These are phyloP conservation scores for Acleris laterana DNA, from an alignment of 2,888 invertebrate species.

Conservation along the genomic window DNA sequence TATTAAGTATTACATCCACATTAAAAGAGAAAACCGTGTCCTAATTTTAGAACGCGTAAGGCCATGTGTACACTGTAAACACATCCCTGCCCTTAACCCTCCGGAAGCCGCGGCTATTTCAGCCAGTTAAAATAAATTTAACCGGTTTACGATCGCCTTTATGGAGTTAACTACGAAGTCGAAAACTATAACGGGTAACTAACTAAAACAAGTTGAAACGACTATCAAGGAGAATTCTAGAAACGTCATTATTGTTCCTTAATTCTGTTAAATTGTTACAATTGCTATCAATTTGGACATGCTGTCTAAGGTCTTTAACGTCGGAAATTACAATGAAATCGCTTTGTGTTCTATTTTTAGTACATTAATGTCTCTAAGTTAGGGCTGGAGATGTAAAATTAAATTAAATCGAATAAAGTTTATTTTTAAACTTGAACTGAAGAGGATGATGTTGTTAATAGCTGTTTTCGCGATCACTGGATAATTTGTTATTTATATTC, in stretches of 20 bases:
- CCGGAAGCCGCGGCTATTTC: slow-evolving; percentile 65
- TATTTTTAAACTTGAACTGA: too few species aligned
- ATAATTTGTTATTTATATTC: too few species aligned
- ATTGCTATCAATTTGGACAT: too few species aligned
- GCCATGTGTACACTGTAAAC: slow-evolving; percentile 35
- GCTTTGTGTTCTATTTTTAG: too few species aligned
- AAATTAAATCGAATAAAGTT: too few species aligned
- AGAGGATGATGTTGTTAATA: too few species aligned
- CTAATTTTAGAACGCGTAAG: slow-evolving; percentile 29
- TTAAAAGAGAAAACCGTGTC: not conserved
- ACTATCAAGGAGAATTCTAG: not conserved
- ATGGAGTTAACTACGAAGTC: slow-evolving; percentile 18
- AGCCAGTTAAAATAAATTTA: slow-evolving; percentile 72
- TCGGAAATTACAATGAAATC: too few species aligned
- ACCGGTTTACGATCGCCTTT: slow-evolving; percentile 38
- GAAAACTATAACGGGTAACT: slow-evolving; percentile 19
- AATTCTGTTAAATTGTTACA: too few species aligned
- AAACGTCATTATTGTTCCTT: not conserved
- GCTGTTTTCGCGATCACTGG: too few species aligned
- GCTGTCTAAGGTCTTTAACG: too few species aligned
- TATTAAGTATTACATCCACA: not conserved
- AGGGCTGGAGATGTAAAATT: too few species aligned
- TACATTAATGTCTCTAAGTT: too few species aligned
- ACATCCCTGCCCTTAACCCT: slow-evolving; percentile 44
- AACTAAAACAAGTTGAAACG: not conserved